Percentiles rank a stretch among this genome's conserved stretches.
Evolutionary conservation across 2,888 invertebrate genomes (phyloP).

Genomic region (Serrognathus titanus): DNA sequence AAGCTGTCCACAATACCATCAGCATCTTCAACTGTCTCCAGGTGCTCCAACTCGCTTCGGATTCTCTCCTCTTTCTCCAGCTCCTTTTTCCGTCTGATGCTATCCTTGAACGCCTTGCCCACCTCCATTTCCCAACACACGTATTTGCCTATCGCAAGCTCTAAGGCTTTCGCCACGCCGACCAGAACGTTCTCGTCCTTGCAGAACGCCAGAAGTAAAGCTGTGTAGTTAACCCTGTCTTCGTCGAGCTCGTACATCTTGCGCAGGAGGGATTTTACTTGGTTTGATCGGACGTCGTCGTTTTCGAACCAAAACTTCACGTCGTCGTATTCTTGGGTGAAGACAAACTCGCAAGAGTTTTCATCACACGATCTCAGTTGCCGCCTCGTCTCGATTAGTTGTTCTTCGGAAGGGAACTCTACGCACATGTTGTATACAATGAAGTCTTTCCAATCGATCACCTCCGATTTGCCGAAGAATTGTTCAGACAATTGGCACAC

Average conservation of each 20-base stretch:
- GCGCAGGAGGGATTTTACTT: conserved; percentile 57
- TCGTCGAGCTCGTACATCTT: conserved; percentile 54
- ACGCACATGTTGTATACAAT: conserved; percentile 58
- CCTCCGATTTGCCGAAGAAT: conserved; percentile 58
- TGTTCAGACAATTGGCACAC: conserved; percentile 13
- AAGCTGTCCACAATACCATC: conserved; percentile 29
- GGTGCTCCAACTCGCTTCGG: background rate
- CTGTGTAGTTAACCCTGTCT: conserved; percentile 58
- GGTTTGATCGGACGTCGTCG: background rate
- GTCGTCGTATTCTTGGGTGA: conserved; percentile 39
- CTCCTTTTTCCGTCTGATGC: conserved; percentile 19
- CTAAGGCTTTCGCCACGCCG: conserved; percentile 58
- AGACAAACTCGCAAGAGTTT: conserved; percentile 41
- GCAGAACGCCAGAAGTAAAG: conserved; percentile 61
- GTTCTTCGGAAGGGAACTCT: conserved; percentile 53
- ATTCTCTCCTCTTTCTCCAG: conserved; percentile 23
- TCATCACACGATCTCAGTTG: conserved; percentile 52
- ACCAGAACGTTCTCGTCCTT: conserved; percentile 54
- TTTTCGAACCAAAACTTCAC: conserved; percentile 49
- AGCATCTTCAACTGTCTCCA: background rate
- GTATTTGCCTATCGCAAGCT: conserved; percentile 55
- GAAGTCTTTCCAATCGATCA: conserved; percentile 66
- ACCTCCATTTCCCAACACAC: conserved; percentile 51
- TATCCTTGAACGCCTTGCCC: conserved; percentile 52
- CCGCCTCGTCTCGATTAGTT: conserved; percentile 54